Evolutionary conservation across 2,888 invertebrate genomes (phyloP), one percentile per base, ranked within the genome.

Genomic region (Eledona agricola): DNA sequence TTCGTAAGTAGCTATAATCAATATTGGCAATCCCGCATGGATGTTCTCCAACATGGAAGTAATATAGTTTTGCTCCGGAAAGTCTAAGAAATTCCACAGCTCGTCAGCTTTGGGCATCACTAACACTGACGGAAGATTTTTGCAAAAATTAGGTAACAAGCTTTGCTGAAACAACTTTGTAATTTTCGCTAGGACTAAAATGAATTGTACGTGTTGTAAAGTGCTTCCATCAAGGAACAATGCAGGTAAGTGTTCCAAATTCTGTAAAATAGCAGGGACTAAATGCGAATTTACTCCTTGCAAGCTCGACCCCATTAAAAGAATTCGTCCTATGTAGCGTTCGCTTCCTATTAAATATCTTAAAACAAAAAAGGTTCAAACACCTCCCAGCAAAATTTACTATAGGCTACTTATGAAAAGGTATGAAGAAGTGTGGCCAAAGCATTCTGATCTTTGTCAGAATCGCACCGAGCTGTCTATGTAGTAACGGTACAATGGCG

Each of bases 251-350:
- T 76, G 76, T 67, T 85, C 85, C 40, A 85, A 70, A 26, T 74
- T 71, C 66, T 84, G 81, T 20, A 86, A 71, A 17, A 85, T 60
- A 1, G 84, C 84, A 2, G 85, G 85, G n/a, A 82, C 78, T 19
- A 85, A 70, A 69, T 86, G 83, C 3, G 79, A 78, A 26, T 82
- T 83, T 58, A 86, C 82, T 9, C 84, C 86, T 63, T 73, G 73
- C 49, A 64, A 9, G 19, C 29, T 45, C 4, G 60, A 63, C 4
- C 74, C 75, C 10, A 70, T 63, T 16, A 76, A 56, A 4, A 75
- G 49, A 22, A 75, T 57, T 50, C 72, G 62, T n/a, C 74, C 75
- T 3, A 70, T 69, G 57, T 74, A 75, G 45, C 74, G 52, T 15
- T 69, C 69, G 40, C 62, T 66, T 9, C 71, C 72, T 22, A 67